Conservation (phyloP, 1,140 invertebrate species). For the Panonychus citri region DNA sequence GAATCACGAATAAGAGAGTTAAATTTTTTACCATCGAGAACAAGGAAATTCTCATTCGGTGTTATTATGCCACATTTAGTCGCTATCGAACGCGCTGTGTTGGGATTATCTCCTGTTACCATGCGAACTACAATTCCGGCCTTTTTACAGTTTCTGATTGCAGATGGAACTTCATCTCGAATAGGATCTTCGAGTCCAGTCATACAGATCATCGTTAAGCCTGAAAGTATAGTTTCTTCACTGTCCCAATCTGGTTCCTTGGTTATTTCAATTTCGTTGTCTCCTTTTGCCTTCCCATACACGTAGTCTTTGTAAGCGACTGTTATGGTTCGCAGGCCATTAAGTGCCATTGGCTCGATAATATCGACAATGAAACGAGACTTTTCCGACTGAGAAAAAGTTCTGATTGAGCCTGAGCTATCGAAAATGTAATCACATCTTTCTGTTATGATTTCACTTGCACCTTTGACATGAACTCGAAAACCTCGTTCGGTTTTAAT, state of each 20-base stretch:
- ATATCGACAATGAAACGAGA: slow-evolving; percentile 72
- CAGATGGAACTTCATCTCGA: slow-evolving; percentile 86
- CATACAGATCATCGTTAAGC: slow-evolving; percentile 82
- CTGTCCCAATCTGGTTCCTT: slow-evolving; percentile 90
- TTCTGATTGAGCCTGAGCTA: slow-evolving; percentile 98
- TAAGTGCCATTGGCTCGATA: slow-evolving; percentile 67
- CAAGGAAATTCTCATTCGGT: slow-evolving; percentile 90
- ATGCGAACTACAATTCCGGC: slow-evolving; percentile 98
- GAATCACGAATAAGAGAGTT: too few relatives aligned
- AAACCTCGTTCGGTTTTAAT: slow-evolving; percentile 57
- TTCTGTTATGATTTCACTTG: slow-evolving; percentile 96
- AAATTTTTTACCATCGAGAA: too few relatives aligned
- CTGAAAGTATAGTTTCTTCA: slow-evolving; percentile 72
- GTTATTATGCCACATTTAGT: slow-evolving; percentile 88
- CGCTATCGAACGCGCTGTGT: slow-evolving; percentile 98
- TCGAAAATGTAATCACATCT: slow-evolving; percentile 97
- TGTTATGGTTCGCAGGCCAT: slow-evolving; percentile 89
- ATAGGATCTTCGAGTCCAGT: slow-evolving; percentile 95
- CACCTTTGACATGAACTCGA: slow-evolving; percentile 88
- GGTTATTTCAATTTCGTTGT: slow-evolving; percentile 49
- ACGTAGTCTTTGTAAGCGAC: slow-evolving; percentile 81
- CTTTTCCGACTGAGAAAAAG: slow-evolving; percentile 79
- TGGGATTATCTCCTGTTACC: slow-evolving; percentile 98
- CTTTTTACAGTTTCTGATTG: slow-evolving; percentile 77
- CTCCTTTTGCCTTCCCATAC: slow-evolving; percentile 38